Evolutionary conservation across 1,140 invertebrate species (phyloP).

Genomic region (Hypothenemus hampei): DNA sequence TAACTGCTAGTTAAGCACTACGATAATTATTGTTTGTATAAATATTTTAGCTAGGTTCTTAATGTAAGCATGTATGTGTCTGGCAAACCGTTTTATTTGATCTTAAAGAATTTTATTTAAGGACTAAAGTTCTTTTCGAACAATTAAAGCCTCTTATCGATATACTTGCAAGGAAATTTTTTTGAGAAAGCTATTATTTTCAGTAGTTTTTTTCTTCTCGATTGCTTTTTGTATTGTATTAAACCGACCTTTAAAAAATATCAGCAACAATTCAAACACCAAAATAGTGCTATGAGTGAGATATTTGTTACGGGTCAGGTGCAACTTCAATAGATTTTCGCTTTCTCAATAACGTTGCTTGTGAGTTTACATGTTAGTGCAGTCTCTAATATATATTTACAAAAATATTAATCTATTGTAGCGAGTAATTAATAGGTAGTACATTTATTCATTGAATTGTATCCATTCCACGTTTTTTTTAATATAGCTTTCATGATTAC

Average conservation of each 20-base stretch:
- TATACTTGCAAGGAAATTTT: slow-evolving; percentile 12
- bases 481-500: too few species aligned
- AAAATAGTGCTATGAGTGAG: too few species aligned
- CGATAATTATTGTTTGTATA: slow-evolving; percentile 43
- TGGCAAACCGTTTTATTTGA: slow-evolving; percentile 5
- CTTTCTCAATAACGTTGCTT: slow-evolving; percentile 11
- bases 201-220: too few species aligned
- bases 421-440: slow-evolving; percentile 36
- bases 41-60: slow-evolving; percentile 45
- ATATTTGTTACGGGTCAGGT: not conserved
- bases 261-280: too few species aligned
- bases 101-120: slow-evolving; percentile 9
- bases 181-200: slow-evolving; percentile 4
- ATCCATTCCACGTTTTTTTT: slow-evolving; percentile 43
- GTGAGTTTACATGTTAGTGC: slow-evolving; percentile 42
- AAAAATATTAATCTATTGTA: slow-evolving; percentile 32
- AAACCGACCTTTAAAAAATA: too few species aligned
- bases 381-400: slow-evolving; percentile 40
- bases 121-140: not conserved
- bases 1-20: slow-evolving; percentile 40
- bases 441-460: slow-evolving; percentile 44
- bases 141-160: not conserved
- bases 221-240: too few species aligned
- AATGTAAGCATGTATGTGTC: slow-evolving; percentile 42
- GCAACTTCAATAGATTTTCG: not conserved